Percentiles rank a stretch among this genome's conserved stretches.
Evolutionary conservation across 2,797 vertebrate species (phyloP).

Genomic region (Rhadinocentrus ornatus): DNA sequence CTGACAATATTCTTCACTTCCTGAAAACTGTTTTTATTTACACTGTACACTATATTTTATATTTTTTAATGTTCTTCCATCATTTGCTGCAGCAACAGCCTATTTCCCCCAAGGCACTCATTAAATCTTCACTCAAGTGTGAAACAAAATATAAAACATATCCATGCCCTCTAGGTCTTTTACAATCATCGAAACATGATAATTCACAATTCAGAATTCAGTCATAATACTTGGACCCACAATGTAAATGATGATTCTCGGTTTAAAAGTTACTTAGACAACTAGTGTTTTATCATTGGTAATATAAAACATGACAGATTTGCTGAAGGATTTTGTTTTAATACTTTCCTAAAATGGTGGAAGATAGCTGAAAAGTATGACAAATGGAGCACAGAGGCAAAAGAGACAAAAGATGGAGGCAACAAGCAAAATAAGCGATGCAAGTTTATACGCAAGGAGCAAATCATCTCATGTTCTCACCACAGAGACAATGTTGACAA

Average conservation of each 20-base stretch:
- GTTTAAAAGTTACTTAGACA: not conserved
- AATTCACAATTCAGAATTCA: not conserved
- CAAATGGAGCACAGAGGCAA: not conserved
- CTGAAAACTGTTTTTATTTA: conserved; percentile 8
- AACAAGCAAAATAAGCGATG: not conserved
- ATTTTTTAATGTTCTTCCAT: not conserved
- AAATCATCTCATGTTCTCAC: not conserved
- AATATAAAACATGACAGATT: not conserved
- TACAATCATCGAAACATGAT: conserved; percentile 6
- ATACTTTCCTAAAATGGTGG: not conserved
- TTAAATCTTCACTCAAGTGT: conserved; percentile 10
- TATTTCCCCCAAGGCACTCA: not conserved
- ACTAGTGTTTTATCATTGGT: not conserved
- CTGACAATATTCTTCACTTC: conserved; percentile 8
- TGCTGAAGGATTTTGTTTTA: not conserved
- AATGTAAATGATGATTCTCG: not conserved
- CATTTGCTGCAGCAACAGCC: not conserved
- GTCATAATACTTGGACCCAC: not conserved
- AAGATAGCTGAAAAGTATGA: not conserved
- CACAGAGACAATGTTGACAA: conserved; percentile 3
- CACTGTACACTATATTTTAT: not conserved
- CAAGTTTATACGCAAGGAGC: not conserved
- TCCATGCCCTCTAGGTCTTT: not conserved
- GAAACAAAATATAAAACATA: conserved; percentile 4
- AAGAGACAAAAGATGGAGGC: not conserved